Conservation (phyloP, 2,888 invertebrate genomes). For the Neoascia interrupta region DNA sequence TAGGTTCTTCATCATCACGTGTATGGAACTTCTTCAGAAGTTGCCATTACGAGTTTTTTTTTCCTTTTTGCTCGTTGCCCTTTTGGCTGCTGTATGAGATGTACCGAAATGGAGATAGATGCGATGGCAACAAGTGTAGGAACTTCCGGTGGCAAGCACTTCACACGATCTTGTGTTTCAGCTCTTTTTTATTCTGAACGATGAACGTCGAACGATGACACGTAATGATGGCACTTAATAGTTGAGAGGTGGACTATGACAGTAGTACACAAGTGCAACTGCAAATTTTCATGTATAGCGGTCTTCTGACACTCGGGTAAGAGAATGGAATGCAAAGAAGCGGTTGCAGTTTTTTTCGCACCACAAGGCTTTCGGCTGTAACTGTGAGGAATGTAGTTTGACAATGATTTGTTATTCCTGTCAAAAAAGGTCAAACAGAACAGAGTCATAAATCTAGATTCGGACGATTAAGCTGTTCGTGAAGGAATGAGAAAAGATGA, state of each 20-base stretch:
- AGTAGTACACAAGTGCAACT: constrained; percentile 26
- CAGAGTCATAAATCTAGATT: too few species aligned
- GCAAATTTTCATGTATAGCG: constrained; percentile 55
- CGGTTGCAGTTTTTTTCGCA: too few species aligned
- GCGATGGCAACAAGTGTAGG: constrained; percentile 29
- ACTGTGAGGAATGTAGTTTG: too few species aligned
- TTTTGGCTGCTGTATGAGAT: constrained; percentile 2
- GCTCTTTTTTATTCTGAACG: constrained; percentile 9
- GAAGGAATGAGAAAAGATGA: too few species aligned
- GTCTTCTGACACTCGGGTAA: too few species aligned
- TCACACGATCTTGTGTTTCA: constrained; percentile 52
- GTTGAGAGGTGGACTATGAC: constrained; percentile 37
- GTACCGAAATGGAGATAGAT: constrained; percentile 22
- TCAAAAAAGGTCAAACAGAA: too few species aligned
- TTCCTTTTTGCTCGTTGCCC: constrained; percentile 28
- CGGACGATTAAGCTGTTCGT: too few species aligned
- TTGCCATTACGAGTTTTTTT: constrained; percentile 40
- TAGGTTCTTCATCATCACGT: constrained; percentile 1
- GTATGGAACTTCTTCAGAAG: constrained; percentile 62
- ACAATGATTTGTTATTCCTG: too few species aligned
- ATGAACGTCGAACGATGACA: constrained; percentile 37
- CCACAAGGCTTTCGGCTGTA: too few species aligned
- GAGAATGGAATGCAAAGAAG: too few species aligned
- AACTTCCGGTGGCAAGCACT: constrained; percentile 61
- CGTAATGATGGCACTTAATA: constrained; percentile 59